phyloP scores from a whole-genome alignment of 1,140 invertebrate species.

The Ylistrum balloti region DNA sequence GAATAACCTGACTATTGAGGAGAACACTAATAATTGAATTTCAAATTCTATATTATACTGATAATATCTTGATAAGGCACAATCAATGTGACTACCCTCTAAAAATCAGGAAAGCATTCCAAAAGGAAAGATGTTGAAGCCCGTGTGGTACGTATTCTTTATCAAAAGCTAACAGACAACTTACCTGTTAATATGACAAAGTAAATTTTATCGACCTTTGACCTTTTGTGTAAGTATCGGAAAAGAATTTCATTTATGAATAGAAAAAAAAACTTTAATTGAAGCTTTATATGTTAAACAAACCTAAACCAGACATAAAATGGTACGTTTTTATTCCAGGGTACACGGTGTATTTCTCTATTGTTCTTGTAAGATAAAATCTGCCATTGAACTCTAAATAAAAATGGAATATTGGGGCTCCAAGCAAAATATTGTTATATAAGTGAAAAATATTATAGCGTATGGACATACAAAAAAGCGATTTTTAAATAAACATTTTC shows the following conservation, averaged over 20 bases:
- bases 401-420: neutral
- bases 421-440: conserved; percentile 1
- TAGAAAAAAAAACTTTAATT: too few relatives aligned
- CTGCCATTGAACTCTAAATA: too few relatives aligned
- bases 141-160: neutral
- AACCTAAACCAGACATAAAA: too few relatives aligned
- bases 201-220: too few relatives aligned
- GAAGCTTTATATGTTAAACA: too few relatives aligned
- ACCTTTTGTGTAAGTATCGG: too few relatives aligned
- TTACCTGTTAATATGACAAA: too few relatives aligned
- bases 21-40: neutral
- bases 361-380: too few relatives aligned
- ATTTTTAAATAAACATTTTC: neutral
- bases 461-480: neutral
- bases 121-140: neutral
- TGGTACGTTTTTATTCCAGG: too few relatives aligned
- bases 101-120: neutral
- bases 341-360: too few relatives aligned
- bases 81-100: conserved; percentile 38
- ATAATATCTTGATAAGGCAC: conserved; percentile 9
- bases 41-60: neutral
- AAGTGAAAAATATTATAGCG: neutral
- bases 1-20: neutral
- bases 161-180: neutral
- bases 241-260: too few relatives aligned